phyloP scores from a whole-genome alignment of 2,888 invertebrate genomes.

The Spodoptera littoralis region DNA sequence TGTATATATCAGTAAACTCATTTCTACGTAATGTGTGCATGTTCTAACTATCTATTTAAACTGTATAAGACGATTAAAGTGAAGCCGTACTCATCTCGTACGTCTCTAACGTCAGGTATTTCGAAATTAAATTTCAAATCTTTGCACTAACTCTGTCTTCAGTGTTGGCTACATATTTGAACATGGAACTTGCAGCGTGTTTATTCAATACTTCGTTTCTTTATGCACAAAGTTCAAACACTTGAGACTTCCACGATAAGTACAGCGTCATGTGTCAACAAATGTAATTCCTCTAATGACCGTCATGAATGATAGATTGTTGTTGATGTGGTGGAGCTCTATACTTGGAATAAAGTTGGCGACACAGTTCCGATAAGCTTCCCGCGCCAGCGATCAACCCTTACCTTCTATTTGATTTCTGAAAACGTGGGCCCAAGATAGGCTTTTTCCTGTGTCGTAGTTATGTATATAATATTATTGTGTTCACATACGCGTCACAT shows the following conservation, averaged over 20 bases:
- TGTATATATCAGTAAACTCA: constrained; percentile 24
- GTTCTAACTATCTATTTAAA: constrained; percentile 12
- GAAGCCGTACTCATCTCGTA: not conserved
- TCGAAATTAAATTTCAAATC: not conserved
- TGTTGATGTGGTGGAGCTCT: not conserved
- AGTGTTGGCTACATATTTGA: constrained; percentile 5
- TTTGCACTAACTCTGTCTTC: not conserved
- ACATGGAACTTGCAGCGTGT: constrained; percentile 5
- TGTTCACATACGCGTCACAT: too few species aligned
- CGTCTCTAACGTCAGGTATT: not conserved
- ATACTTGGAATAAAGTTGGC: constrained; percentile 9
- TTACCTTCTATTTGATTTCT: too few species aligned
- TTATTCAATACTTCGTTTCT: constrained; percentile 3
- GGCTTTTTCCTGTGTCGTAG: too few species aligned
- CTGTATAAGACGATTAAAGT: constrained; percentile 9
- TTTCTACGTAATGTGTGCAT: constrained; percentile 9
- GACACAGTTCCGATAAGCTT: constrained; percentile 9
- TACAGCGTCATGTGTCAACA: constrained; percentile 8
- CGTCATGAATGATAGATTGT: constrained; percentile 11
- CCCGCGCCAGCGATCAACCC: not conserved
- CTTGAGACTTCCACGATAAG: not conserved
- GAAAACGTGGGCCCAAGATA: too few species aligned
- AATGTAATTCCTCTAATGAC: constrained; percentile 19
- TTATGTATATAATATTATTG: too few species aligned
- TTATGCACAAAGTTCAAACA: constrained; percentile 7